Conservation (phyloP, 2,888 invertebrate genomes). For the Octonoba sinensis region DNA sequence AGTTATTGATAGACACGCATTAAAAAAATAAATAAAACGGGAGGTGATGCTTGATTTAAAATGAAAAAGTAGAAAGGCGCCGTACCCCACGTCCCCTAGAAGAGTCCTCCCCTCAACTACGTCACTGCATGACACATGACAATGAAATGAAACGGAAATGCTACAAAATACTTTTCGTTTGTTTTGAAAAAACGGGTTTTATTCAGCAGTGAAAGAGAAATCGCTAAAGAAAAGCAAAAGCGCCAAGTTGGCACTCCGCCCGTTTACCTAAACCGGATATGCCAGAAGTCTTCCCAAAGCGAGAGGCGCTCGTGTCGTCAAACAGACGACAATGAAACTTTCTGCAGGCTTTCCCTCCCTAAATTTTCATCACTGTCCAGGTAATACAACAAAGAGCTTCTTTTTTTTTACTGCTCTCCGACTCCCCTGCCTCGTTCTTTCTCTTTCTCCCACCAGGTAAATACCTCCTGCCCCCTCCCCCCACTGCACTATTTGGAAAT, state of each 20-base stretch:
- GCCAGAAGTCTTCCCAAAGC: slow-evolving; percentile 3
- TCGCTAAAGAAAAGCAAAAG: neutral
- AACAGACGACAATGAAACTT: slow-evolving; percentile 23
- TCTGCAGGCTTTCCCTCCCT: neutral
- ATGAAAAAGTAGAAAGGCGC: too few relatives aligned
- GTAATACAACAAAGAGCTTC: neutral
- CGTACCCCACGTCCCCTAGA: too few relatives aligned
- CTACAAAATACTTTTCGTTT: too few relatives aligned
- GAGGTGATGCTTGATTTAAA: too few relatives aligned
- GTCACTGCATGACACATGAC: too few relatives aligned
- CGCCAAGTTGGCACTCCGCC: slow-evolving; percentile 17
- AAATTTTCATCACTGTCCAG: neutral
- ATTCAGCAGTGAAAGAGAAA: too few relatives aligned
- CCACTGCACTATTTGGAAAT: too few relatives aligned
- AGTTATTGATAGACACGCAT: too few relatives aligned
- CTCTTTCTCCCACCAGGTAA: neutral
- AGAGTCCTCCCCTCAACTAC: too few relatives aligned
- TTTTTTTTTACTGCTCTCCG: neutral
- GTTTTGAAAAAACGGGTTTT: too few relatives aligned
- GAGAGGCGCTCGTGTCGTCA: slow-evolving; percentile 21
- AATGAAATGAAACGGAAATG: too few relatives aligned
- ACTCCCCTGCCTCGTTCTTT: neutral
- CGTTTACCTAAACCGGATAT: slow-evolving; percentile 41
- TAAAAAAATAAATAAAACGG: too few relatives aligned
- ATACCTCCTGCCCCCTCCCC: neutral